phyloP scores from a whole-genome alignment of 2,888 invertebrate species.

The Venusia cambrica region DNA sequence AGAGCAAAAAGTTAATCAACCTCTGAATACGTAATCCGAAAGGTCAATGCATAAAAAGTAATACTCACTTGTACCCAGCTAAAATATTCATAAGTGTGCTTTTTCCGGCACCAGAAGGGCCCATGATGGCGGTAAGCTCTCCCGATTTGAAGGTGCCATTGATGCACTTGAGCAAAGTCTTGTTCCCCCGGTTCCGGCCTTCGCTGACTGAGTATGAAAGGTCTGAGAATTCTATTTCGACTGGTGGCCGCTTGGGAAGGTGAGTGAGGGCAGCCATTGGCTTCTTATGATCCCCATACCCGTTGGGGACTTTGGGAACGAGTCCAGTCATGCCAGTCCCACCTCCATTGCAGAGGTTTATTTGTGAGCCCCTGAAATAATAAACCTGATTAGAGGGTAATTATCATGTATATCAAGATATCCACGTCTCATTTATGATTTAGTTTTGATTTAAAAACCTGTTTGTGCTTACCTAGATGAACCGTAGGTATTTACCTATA shows the following conservation, averaged over 20 bases:
- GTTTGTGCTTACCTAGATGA: too few species aligned
- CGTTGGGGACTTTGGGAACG: slow-evolving; percentile 87
- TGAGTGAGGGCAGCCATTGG: slow-evolving; percentile 89
- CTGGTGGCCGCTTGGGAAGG: slow-evolving; percentile 91
- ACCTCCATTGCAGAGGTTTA: slow-evolving; percentile 87
- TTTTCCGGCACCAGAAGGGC: slow-evolving; percentile 91
- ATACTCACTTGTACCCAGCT: slow-evolving; percentile 91
- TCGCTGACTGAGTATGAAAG: slow-evolving; percentile 94
- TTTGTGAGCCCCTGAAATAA: slow-evolving; percentile 85
- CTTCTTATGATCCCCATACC: slow-evolving; percentile 85
- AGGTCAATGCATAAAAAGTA: slow-evolving; percentile 7
- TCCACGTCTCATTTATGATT: too few species aligned
- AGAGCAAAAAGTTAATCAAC: slow-evolving; percentile 1
- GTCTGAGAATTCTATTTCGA: slow-evolving; percentile 94
- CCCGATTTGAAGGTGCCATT: slow-evolving; percentile 94
- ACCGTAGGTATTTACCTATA: not conserved
- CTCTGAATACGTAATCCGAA: slow-evolving; percentile 5
- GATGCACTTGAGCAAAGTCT: slow-evolving; percentile 92
- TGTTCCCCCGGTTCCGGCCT: slow-evolving; percentile 89
- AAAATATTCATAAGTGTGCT: slow-evolving; percentile 94
- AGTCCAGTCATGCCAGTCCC: slow-evolving; percentile 74
- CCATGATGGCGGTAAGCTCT: slow-evolving; percentile 97
- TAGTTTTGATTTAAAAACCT: too few species aligned
- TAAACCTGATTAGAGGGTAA: not conserved
- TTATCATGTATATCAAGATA: too few species aligned